Base-by-base conservation (phyloP, 2,113 vertebrate species). In the Phalacrocorax brasilianus region DNA sequence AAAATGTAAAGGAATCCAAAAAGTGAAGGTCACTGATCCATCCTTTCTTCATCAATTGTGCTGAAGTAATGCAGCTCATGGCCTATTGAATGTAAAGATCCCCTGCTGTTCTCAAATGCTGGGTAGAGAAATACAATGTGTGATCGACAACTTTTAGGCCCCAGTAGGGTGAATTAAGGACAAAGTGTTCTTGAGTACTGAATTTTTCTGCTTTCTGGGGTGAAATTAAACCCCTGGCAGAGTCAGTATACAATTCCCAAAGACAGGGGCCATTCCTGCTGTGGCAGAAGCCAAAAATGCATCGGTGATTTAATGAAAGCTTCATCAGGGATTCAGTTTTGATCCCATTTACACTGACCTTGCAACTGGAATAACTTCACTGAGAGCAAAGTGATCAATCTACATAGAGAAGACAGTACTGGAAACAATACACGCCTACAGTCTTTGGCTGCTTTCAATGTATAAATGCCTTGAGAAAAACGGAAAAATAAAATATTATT, bases 41-140 rank as follows among this genome's bases (percentile, higher is more conserved):
- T 91, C 72, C 52, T 91, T 96, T 94, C 93, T 92, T 95, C 85
- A 90, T 93, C 92, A 82, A 33, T 89, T 88, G 91, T 81, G 80
- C 89, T 84, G 71, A 93, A 92, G 94, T 82, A 93, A 95, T 91
- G 84, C 74, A 95, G 89, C 84, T 87, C 92, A 80, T 82, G 75
- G 90, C 55, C 89, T 94, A 94, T 90, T 96, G 84, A 95, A 95
- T 73, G 50, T 94, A 93, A 94, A 97, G 79, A 82, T 83, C 92
- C 62, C 89, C 88, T 47, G 87, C 95, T 88, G 91, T 33, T 96
- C 86, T 95, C 62, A 96, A 80, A 92, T 0, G 4, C 78, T 77
- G 32, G 8, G 21, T 76, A 83, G 68, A 91, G 79, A 91, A 94
- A 87, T 94, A 93, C 88, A 93, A 65, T 86, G 58, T 81, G 30